Conservation (phyloP, 2,113 vertebrate species). For the Ptilonorhynchus violaceus region DNA sequence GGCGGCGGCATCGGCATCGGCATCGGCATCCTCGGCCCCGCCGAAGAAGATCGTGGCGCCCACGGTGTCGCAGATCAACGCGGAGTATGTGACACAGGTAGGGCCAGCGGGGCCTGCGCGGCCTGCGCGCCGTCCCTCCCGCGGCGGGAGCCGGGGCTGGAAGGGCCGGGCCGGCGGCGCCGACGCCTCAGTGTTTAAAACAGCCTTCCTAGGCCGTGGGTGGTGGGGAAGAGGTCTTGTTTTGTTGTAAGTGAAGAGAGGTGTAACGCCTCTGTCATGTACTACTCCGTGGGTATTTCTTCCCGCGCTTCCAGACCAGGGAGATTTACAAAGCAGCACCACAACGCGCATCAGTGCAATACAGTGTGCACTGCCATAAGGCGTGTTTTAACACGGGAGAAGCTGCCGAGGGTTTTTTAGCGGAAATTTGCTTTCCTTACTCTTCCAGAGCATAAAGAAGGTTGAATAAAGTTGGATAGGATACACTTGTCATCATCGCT, state of each 20-base stretch:
- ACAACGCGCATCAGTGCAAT: rapidly evolving
- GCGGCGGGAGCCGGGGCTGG: background rate
- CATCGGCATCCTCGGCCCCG: constrained; percentile 59
- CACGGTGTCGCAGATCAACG: constrained; percentile 95
- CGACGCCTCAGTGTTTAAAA: background rate
- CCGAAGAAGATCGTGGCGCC: constrained; percentile 91
- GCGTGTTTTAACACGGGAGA: rapidly evolving
- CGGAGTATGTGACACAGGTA: constrained; percentile 97
- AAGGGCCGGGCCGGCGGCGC: rapidly evolving
- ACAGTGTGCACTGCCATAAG: rapidly evolving
- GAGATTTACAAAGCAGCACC: rapidly evolving
- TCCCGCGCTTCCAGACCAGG: rapidly evolving
- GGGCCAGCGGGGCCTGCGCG: background rate
- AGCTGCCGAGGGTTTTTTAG: rapidly evolving
- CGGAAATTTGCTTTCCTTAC: background rate
- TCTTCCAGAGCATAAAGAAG: background rate
- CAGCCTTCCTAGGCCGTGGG: rapidly evolving
- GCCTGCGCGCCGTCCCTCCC: background rate
- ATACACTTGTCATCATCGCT: background rate
- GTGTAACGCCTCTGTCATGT: rapidly evolving
- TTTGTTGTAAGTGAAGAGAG: rapidly evolving
- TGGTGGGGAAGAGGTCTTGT: rapidly evolving
- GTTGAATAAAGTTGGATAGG: background rate
- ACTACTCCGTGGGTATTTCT: rapidly evolving
- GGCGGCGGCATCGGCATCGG: too few relatives aligned